Evolutionary conservation across 1,140 invertebrate species (phyloP).

Genomic region (Musca domestica): DNA sequence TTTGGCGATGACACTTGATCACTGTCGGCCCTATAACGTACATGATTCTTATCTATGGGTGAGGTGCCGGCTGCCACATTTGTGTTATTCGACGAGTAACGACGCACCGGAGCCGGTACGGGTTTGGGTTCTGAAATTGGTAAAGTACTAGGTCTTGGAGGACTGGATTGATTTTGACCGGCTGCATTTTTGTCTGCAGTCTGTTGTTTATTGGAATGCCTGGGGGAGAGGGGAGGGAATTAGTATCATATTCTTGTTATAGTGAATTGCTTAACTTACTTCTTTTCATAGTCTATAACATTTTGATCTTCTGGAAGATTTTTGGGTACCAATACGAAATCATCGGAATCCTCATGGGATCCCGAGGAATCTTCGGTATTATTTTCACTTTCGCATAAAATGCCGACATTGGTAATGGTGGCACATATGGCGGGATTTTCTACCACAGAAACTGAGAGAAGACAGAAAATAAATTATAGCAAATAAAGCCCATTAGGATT

Average conservation of each 20-base stretch:
- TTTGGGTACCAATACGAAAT: constrained; percentile 82
- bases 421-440: constrained; percentile 51
- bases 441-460: constrained; percentile 45
- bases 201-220: constrained; percentile 24
- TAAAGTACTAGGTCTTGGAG: constrained; percentile 67
- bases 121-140: constrained; percentile 76
- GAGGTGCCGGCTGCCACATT: constrained; percentile 27
- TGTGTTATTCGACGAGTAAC: constrained; percentile 37
- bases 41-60: constrained; percentile 29
- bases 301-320: constrained; percentile 60
- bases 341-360: constrained; percentile 72
- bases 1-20: constrained; percentile 24
- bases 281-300: constrained; percentile 36
- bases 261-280: constrained; percentile 25
- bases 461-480: not conserved
- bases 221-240: not conserved
- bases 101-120: constrained; percentile 68
- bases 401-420: constrained; percentile 50
- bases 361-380: constrained; percentile 56
- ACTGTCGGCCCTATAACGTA: constrained; percentile 33
- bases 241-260: no score
- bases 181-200: not conserved
- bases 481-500: not conserved
- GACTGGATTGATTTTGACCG: constrained; percentile 56
- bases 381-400: constrained; percentile 54